Evolutionary conservation across 2,113 vertebrate genomes (phyloP).

Genomic region (Tragelaphus buxtoni): DNA sequence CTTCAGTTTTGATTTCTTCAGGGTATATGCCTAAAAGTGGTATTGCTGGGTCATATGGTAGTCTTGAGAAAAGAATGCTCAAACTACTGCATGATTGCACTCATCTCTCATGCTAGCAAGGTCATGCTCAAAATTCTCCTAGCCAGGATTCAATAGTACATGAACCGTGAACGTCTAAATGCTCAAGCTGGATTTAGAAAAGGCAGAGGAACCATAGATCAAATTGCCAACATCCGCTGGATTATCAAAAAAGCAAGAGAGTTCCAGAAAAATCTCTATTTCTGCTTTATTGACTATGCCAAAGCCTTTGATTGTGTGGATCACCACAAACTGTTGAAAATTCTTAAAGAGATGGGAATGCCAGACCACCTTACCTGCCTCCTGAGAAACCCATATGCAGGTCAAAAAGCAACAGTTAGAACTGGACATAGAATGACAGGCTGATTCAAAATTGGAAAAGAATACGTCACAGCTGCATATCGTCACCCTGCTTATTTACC

Average conservation of each 20-base stretch:
- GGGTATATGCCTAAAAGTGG: neutral
- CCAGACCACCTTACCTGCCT: neutral
- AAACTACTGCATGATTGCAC: neutral
- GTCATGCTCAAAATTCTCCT: neutral
- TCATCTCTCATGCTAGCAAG: neutral
- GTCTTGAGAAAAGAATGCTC: neutral
- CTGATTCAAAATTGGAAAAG: neutral
- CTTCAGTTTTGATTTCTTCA: neutral
- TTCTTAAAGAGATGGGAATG: neutral
- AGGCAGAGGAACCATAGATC: neutral
- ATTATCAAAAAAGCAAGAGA: neutral
- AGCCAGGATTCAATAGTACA: neutral
- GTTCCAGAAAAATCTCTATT: neutral
- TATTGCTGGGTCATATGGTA: neutral
- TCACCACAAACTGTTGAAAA: neutral
- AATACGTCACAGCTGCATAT: neutral
- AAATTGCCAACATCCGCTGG: neutral
- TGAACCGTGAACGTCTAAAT: neutral
- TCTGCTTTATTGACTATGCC: neutral
- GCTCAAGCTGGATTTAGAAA: neutral
- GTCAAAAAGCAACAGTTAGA: neutral
- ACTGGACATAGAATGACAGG: neutral
- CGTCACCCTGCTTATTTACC: neutral
- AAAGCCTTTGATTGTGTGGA: neutral
- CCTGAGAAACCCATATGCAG: neutral